Base-by-base conservation (phyloP, 2,888 invertebrate species). In the Hirtodrosophila trivittata region DNA sequence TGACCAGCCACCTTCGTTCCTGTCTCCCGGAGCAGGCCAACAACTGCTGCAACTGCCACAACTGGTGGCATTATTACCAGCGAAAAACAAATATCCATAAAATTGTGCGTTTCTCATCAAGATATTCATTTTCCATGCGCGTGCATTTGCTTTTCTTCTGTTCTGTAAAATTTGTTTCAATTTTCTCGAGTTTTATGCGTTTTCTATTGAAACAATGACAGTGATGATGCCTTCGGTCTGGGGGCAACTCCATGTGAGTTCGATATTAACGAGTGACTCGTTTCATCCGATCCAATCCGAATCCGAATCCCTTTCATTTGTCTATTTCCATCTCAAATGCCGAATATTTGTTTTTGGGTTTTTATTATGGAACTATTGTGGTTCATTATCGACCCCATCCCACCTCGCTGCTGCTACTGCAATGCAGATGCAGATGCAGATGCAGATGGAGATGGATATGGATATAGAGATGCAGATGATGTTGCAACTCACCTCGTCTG, bases 201-300 rank as follows among this genome's bases (percentile, higher is more conserved):
- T 87, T 87, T 87, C 86, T 86, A 86, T 85, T 84, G 86, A 87
- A 87, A 51, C 68, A 74, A 72, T 69, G 72, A 66, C 69, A 75
- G 60, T 69, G 70, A 51, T 58, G 70, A 70, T 63, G 57, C 39
- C 38, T 46, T 42, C 16, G 28, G 9, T 14, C 12, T 26, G 13
- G 52, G 38, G 43, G 9, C 16, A 45, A 26, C 66, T 56, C 43
- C 51, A 50, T 75, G 62, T 77, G 66, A 63, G 56, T 54, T 56
- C 66, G 46, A 66, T 71, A 62, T 72, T 77, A 77, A 75, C 75
- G 70, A 69, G 54, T 68, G 54, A 21, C 25, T 57, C 50, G 38
- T 51, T 30, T 60, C 49, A 63, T 52, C 41, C 18, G 50, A 32
- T 52, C 33, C 18, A 65, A n/a, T n/a, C n/a, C n/a, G n/a, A n/a